Percentiles rank a stretch among this genome's conserved stretches.
phyloP scores from a whole-genome alignment of 2,797 vertebrate genomes.

The Sphenodon punctatus region DNA sequence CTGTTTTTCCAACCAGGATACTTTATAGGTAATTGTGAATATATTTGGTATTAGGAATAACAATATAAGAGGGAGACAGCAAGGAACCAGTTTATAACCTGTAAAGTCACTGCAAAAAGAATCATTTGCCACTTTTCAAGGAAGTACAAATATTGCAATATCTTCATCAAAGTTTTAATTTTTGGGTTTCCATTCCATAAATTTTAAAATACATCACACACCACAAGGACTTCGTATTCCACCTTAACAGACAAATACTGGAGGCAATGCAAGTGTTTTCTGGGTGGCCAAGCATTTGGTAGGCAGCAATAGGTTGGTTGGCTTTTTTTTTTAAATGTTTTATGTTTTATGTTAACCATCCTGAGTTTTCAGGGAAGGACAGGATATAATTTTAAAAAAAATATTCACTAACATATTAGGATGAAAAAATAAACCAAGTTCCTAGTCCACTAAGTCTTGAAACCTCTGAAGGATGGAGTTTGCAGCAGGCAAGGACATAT shows the following conservation, averaged over 20 bases:
- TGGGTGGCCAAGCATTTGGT: too few relatives aligned
- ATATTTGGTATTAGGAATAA: background rate
- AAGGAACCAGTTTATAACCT: background rate
- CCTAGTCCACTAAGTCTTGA: too few relatives aligned
- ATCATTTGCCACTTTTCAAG: background rate
- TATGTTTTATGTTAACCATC: too few relatives aligned
- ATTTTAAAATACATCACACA: background rate
- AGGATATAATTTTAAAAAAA: too few relatives aligned
- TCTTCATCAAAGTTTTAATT: background rate
- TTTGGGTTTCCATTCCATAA: background rate
- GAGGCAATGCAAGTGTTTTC: too few relatives aligned
- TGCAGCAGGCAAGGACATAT: too few relatives aligned
- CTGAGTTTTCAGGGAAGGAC: too few relatives aligned
- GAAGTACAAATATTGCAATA: background rate
- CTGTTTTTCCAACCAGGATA: too few relatives aligned
- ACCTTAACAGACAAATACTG: background rate
- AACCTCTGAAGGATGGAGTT: too few relatives aligned
- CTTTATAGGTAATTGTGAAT: too few relatives aligned
- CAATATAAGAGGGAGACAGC: background rate
- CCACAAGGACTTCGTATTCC: background rate
- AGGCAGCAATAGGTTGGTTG: too few relatives aligned
- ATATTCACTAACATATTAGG: rapidly evolving
- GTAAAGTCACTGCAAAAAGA: background rate
- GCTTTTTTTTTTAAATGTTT: too few relatives aligned
- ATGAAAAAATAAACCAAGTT: background rate